Evolutionary conservation across 2,888 invertebrate species (phyloP), one percentile per base, ranked within the genome.

Genomic region (Exephanes ischioxanthus): DNA sequence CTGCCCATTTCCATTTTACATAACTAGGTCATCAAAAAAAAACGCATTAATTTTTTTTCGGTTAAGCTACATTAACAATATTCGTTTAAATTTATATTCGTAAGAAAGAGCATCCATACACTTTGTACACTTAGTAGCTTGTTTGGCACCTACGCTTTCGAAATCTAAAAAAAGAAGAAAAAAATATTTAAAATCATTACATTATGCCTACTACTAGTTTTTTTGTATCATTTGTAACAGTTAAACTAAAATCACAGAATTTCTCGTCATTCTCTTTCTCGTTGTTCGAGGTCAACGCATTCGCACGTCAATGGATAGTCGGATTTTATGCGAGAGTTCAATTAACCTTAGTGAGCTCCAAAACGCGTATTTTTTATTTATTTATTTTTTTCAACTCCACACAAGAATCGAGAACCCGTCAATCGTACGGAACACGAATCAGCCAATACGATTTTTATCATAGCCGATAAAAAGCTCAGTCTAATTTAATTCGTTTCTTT

Each of bases 201-300:
- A 51, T 51, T 9, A 68, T 30, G 22, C 80, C 77, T 72, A 70
- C 33, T 68, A 73, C 11, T 72, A 66, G 48, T 19, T 73, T 63
- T 33, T 51, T 19, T 55, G 75, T 71, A 66, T 82, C 66, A 79
- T 37, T 71, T 16, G 51, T 66, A 77, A 83, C 67, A 70, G 55
- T 80, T 89, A 91, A 91, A 89, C 88, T 89, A 90, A 91, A 91
- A 91, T 91, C 91, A 91, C 91, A 91, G 90, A 86, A 86, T 80
- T 63, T 87, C 86, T 82, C 80, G 73, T 87, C 82, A 76, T 83
- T 87, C 71, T 26, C 73, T 72, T 45, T 76, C 63, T 19, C 73
- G 66, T 55, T 72, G 4, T 77, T 48, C 30, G n/a, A 53, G 26
- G 70, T 67, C 58, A 58, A 73, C 48, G 66, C 70, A 55, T 71